Percentiles rank a stretch among this genome's conserved stretches.
Evolutionary conservation across 2,797 vertebrate genomes (phyloP).

Genomic region (Rhinichthys osculus): DNA sequence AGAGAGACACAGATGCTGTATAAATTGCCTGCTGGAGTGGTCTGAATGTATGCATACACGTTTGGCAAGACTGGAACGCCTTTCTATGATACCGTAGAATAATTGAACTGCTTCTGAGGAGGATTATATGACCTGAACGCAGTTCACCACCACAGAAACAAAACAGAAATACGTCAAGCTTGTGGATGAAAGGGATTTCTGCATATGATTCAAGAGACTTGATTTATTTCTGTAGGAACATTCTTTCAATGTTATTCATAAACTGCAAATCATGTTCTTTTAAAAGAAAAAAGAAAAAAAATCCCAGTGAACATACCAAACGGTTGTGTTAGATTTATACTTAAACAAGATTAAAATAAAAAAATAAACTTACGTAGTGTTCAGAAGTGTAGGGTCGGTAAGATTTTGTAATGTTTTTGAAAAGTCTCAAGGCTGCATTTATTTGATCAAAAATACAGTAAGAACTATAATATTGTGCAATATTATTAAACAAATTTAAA

Average conservation of each 20-base stretch:
- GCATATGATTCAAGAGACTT: neutral
- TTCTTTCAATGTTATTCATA: neutral
- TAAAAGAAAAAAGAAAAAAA: fast-evolving
- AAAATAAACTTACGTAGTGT: neutral
- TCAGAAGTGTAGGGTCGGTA: neutral
- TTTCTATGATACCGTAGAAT: conserved; percentile 24
- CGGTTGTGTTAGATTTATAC: neutral
- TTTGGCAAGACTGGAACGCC: neutral
- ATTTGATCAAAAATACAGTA: neutral
- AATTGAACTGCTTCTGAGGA: conserved; percentile 38
- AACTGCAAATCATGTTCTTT: neutral
- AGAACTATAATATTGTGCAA: neutral
- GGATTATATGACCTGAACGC: conserved; percentile 26
- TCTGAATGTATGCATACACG: conserved; percentile 27
- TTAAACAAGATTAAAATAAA: too few species aligned
- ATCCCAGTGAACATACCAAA: neutral
- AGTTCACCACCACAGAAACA: conserved; percentile 1
- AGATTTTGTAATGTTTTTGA: neutral
- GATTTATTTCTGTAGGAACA: neutral
- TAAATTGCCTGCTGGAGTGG: conserved; percentile 51
- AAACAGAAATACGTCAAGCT: neutral
- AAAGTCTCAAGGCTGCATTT: neutral
- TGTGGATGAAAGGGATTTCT: conserved; percentile 3
- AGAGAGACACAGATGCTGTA: conserved; percentile 19
- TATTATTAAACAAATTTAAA: neutral